Base-by-base conservation (phyloP, 2,113 vertebrate species). In the Pituophis catenifer region DNA sequence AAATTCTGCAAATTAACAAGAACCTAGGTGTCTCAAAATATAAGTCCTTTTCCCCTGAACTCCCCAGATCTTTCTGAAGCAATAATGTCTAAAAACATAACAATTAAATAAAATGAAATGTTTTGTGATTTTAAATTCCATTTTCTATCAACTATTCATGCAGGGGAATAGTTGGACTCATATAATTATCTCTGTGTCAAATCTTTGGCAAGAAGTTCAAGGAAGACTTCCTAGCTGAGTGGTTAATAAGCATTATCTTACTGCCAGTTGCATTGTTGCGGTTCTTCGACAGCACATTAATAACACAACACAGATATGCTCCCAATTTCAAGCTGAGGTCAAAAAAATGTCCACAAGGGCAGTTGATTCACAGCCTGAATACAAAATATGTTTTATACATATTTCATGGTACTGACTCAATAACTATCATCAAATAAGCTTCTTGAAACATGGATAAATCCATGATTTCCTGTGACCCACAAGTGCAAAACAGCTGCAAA, bases 271-370 rank as follows among this genome's bases (percentile, higher is more conserved):
- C 91, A 88, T 94, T 5, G 33, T 13, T 1, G 2, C 81, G 70
- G 65, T 93, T 94, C n/a, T 93, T 94, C 21, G 44, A 86, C 57
- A 93, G 75, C 89, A 87, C 13, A 86, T 52, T 93, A 93, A 93
- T 86, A 90, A 87, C 48, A 86, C 44, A 90, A 93, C 75, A 65
- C 44, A 90, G 89, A 90, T 93, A 57, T 90, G 15, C 89, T 90
- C 75, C 38, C 54, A 86, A 26, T 81, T 81, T 44, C 52, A 65
- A 57, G 62, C n/a, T 90, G 24, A 58, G 89, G 81, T 86, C 54
- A 86, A 86, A 58, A 57, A 90, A 90, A 86, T 87, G 75, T 44
- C 89, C 57, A 62, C 33, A 33, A 62, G 29, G 23, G 8, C 21
- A 44, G 48, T 15, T 53, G 89, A 65, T 50, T 44, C 38, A 89